These are phyloP conservation scores for Tringa solitaria DNA, from an alignment of 2,113 vertebrate species.

Conservation along the genomic window DNA sequence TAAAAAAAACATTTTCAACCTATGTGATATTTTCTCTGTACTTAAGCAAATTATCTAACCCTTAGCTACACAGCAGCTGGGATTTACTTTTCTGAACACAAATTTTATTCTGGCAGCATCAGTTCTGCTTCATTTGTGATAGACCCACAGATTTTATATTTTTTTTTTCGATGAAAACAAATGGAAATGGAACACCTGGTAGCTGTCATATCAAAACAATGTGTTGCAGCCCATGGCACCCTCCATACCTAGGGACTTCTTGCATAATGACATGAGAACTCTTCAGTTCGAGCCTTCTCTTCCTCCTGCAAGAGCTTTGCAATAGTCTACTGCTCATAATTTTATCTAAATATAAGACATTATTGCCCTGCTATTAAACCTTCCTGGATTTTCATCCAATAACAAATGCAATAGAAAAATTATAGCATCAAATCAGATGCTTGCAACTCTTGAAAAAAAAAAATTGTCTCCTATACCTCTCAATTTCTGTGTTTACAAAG, in stretches of 20 bases:
- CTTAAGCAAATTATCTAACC: neutral
- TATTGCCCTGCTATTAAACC: neutral
- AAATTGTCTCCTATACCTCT: neutral
- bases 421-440: neutral
- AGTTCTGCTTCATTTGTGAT: slow-evolving; percentile 70
- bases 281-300: neutral
- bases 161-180: slow-evolving; percentile 32
- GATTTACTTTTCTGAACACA: slow-evolving; percentile 60
- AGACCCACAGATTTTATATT: neutral
- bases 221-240: slow-evolving; percentile 10
- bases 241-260: slow-evolving; percentile 15
- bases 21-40: neutral
- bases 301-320: neutral
- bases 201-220: slow-evolving; percentile 48
- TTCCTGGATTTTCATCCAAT: neutral
- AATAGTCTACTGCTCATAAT: neutral
- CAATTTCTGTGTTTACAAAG: neutral
- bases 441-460: neutral
- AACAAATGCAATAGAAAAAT: neutral
- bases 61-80: slow-evolving; percentile 36
- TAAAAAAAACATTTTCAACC: neutral
- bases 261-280: neutral
- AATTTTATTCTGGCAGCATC: slow-evolving; percentile 48
- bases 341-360: neutral
- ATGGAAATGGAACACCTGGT: slow-evolving; percentile 53